These are phyloP conservation scores for Cnemophilus loriae DNA, from an alignment of 2,113 vertebrate genomes.

Conservation along the genomic window DNA sequence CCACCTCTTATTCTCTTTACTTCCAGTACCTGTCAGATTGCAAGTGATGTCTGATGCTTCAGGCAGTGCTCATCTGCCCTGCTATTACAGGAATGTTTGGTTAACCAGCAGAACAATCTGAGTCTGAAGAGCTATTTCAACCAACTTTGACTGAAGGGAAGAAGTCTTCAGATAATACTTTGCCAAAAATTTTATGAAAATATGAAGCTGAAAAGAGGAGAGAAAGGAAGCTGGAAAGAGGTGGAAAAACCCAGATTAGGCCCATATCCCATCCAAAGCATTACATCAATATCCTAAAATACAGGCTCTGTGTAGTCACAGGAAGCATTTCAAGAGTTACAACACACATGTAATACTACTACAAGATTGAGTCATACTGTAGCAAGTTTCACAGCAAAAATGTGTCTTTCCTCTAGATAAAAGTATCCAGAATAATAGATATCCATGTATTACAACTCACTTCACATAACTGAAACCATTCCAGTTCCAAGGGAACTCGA, in stretches of 20 bases:
- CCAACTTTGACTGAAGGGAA: background rate
- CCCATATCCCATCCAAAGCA: background rate
- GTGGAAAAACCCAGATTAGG: background rate
- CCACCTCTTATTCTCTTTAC: background rate
- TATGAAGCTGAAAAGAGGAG: background rate
- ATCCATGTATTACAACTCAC: background rate
- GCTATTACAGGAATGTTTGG: background rate
- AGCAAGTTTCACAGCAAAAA: background rate
- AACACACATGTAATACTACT: background rate
- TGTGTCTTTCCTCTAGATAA: background rate
- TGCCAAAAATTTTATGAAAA: background rate
- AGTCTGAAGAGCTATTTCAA: background rate
- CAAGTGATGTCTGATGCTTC: background rate
- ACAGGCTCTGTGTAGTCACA: background rate
- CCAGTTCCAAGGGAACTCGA: background rate
- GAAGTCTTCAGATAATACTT: background rate
- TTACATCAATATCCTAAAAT: background rate
- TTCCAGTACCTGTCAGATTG: background rate
- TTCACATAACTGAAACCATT: background rate
- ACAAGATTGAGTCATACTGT: background rate
- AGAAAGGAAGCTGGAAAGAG: background rate
- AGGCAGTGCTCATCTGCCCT: background rate
- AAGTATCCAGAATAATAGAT: background rate
- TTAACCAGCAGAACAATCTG: background rate
- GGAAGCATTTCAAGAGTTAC: background rate